Conservation (phyloP, 2,888 invertebrate species). For the Meghimatium bilineatum region DNA sequence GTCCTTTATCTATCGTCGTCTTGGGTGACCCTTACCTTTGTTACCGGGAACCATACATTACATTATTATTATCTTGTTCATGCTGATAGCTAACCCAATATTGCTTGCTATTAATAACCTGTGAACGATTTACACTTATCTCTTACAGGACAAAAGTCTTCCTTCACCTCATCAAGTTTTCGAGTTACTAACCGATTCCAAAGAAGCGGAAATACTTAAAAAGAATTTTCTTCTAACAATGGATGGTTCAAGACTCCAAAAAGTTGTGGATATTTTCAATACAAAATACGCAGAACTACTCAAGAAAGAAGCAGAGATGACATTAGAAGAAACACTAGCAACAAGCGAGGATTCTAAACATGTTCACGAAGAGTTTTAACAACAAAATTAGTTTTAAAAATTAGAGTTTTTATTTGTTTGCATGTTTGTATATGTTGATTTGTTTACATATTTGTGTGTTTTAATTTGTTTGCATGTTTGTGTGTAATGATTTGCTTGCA, state of each 20-base stretch:
- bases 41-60: too few species aligned
- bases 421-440: too few species aligned
- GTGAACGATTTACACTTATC: not conserved
- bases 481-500: too few species aligned
- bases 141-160: not conserved
- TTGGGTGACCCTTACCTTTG: too few species aligned
- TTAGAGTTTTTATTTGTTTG: too few species aligned
- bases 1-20: too few species aligned
- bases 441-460: too few species aligned
- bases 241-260: not conserved
- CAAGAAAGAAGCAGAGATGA: not conserved
- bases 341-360: not conserved
- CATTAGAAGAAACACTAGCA: not conserved
- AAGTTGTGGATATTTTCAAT: not conserved
- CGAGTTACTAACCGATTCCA: not conserved
- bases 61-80: too few species aligned
- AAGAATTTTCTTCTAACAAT: not conserved
- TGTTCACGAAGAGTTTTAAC: not conserved
- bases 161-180: not conserved
- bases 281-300: not conserved
- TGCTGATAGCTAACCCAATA: too few species aligned
- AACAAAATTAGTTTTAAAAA: not conserved
- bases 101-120: constrained; percentile 5
- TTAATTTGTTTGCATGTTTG: too few species aligned
- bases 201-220: not conserved